Base-by-base conservation (phyloP, 2,888 invertebrate genomes). In the Pinctada fucata region DNA sequence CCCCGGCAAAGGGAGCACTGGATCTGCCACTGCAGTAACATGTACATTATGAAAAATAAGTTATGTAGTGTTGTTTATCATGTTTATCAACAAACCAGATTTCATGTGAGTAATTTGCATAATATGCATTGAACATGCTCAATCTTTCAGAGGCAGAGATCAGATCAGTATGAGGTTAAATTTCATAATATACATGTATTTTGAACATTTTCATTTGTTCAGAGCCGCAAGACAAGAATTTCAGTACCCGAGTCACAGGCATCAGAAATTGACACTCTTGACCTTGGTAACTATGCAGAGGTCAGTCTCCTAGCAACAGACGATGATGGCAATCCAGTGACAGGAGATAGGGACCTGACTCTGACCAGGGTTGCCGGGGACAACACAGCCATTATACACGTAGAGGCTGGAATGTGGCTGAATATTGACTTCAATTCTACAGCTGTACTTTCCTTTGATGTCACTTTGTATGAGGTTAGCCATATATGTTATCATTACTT, bases 301-400 rank as follows among this genome's bases (percentile, higher is more conserved):
- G 87, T 89, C 52, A 88, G 87, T 72, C 77, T 89, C 49, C 83
- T 88, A 75, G 86, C 87, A 52, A 84, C 83, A 2, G 86, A 88
- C 69, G 76, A 79, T 31, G 65, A 78, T n/a, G 86, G 86, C 10
- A 68, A 79, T 10, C 84, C 85, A 3, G 75, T 79, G 13, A 75
- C 47, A 45, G 87, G 86, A 1, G 58, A 72, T 13, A 78, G 84
- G 49, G 78, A 78, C 50, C 73, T 84, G 75, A 79, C 78, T n/a
- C 77, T 86, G 10, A 80, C 82, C 45, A 75, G 75, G 49, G 87
- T 87, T 0, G 84, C 81, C 31, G 89, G 89, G n/a, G 89, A 89
- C 74, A 80, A 84, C 78, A 88, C 88, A 48, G 88, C 88, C 4
- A 83, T 81, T 0, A 79, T 88, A 3, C 87, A 89, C 70, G 83